Evolutionary conservation across 2,797 vertebrate species (phyloP).

Genomic region (Enteromius mattozi): DNA sequence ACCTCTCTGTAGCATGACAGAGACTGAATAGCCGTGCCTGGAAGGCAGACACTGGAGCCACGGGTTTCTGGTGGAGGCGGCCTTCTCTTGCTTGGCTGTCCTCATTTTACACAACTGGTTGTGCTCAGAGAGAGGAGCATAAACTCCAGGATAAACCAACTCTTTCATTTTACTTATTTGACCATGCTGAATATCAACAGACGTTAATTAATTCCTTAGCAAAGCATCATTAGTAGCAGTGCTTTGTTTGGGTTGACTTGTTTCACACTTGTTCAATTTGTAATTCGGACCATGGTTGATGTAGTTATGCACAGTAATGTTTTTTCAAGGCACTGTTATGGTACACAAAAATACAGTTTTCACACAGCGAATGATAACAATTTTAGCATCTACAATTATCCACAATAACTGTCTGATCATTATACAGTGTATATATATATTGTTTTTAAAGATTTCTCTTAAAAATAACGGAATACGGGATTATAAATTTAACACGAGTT

Average conservation of each 20-base stretch:
- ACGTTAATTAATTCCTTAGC: neutral
- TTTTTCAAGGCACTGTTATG: neutral
- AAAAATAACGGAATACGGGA: neutral
- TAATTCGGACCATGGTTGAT: neutral
- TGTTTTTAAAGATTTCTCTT: neutral
- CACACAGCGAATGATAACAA: neutral
- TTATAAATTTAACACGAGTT: neutral
- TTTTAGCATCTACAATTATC: neutral
- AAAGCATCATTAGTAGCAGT: neutral
- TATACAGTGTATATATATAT: neutral
- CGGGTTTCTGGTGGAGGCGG: neutral
- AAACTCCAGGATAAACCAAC: neutral
- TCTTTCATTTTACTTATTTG: neutral
- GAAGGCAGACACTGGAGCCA: slow-evolving; percentile 50
- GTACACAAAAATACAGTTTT: neutral
- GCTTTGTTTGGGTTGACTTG: neutral
- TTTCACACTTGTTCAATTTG: neutral
- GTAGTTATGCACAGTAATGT: neutral
- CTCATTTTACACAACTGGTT: slow-evolving; percentile 28
- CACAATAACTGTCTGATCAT: neutral
- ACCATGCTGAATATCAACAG: neutral
- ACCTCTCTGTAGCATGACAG: slow-evolving; percentile 39
- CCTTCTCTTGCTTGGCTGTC: neutral
- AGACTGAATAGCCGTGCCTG: slow-evolving; percentile 20
- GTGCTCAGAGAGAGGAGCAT: neutral